phyloP scores from a whole-genome alignment of 1,140 invertebrate genomes.

The Atta colombica region DNA sequence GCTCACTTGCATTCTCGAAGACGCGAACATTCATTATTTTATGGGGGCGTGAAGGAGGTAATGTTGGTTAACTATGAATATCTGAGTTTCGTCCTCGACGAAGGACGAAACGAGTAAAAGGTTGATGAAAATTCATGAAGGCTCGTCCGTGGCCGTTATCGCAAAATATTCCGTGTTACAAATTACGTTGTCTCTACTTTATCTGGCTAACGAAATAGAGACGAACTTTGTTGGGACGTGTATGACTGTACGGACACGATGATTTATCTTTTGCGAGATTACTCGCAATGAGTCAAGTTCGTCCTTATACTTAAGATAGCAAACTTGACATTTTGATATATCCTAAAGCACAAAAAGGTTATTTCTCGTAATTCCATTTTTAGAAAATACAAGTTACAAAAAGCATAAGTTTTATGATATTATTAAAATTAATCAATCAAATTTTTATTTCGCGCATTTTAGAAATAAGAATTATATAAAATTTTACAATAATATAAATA shows the following conservation, averaged over 20 bases:
- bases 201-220: slow-evolving; percentile 25
- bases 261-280: slow-evolving; percentile 33
- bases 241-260: neutral
- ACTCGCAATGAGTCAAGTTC: slow-evolving; percentile 24
- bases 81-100: slow-evolving; percentile 6
- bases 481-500: slow-evolving; percentile 9
- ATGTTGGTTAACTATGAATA: slow-evolving; percentile 17
- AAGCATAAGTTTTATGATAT: neutral
- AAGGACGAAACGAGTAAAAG: slow-evolving; percentile 46
- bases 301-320: neutral
- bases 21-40: slow-evolving; percentile 9
- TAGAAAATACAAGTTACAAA: neutral
- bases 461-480: slow-evolving; percentile 5
- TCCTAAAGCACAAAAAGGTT: neutral
- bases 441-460: neutral
- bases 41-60: neutral
- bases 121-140: slow-evolving; percentile 58
- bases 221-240: slow-evolving; percentile 7
- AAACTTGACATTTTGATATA: neutral
- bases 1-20: neutral
- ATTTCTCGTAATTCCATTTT: neutral
- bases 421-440: neutral
- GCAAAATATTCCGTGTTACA: slow-evolving; percentile 56
- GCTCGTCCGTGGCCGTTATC: slow-evolving; percentile 3
- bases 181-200: slow-evolving; percentile 49